Conservation (phyloP, 2,888 invertebrate genomes). For the Athalia cordata region DNA sequence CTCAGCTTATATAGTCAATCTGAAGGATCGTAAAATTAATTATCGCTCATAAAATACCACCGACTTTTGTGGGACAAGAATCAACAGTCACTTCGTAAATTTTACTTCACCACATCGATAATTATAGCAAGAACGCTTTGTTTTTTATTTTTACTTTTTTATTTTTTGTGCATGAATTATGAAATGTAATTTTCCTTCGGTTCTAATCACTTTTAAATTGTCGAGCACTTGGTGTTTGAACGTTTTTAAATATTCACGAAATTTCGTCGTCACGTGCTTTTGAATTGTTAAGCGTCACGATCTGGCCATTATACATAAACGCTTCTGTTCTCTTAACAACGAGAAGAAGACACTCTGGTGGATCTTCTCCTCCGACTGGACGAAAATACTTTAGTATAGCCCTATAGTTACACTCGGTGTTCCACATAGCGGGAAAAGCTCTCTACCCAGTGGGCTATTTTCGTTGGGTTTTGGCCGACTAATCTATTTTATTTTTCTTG, state of each 20-base stretch:
- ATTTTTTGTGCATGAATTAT: neutral
- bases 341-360: slow-evolving; percentile 42
- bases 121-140: neutral
- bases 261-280: slow-evolving; percentile 22
- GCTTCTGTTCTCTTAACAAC: slow-evolving; percentile 11
- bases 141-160: neutral
- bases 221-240: too few species aligned
- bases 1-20: neutral
- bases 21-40: neutral
- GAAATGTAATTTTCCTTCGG: too few species aligned
- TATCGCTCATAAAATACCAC: neutral
- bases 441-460: slow-evolving; percentile 35
- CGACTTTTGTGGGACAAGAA: neutral
- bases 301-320: slow-evolving; percentile 8
- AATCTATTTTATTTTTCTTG: slow-evolving; percentile 44
- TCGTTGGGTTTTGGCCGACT: slow-evolving; percentile 39
- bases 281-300: neutral
- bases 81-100: too few species aligned
- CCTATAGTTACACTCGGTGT: slow-evolving; percentile 32
- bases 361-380: slow-evolving; percentile 46
- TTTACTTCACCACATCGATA: too few species aligned
- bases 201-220: too few species aligned
- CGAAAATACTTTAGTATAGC: slow-evolving; percentile 45
- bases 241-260: too few species aligned
- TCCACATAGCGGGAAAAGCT: slow-evolving; percentile 44